Evolutionary conservation across 92 coral and sea anemone species (phyloP).

Genomic region (Paramuricea clavata): DNA sequence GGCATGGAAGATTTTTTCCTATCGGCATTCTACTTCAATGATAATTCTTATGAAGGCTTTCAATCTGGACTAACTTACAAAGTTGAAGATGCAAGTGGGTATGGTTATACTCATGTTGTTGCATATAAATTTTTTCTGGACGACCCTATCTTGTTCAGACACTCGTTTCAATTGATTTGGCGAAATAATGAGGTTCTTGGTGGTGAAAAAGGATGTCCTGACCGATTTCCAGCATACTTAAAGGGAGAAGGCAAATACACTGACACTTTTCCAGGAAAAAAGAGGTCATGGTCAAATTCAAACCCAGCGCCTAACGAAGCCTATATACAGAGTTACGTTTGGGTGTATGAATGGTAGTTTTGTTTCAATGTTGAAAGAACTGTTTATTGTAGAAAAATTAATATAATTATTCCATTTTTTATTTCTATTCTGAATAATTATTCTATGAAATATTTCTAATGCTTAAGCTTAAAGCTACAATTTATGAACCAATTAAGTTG

Average conservation of each 20-base stretch:
- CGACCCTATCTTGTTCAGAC: slow-evolving; percentile 63
- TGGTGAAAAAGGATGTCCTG: slow-evolving; percentile 32
- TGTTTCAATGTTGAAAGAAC: too few relatives aligned
- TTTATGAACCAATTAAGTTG: too few relatives aligned
- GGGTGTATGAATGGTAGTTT: slow-evolving; percentile 46
- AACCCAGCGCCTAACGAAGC: slow-evolving; percentile 22
- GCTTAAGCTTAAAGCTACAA: too few relatives aligned
- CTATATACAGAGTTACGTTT: slow-evolving; percentile 26
- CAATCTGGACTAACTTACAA: slow-evolving; percentile 53
- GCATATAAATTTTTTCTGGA: slow-evolving; percentile 67
- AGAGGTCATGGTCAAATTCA: neutral
- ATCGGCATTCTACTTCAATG: slow-evolving; percentile 63
- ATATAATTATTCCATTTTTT: too few relatives aligned
- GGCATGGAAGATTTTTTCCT: slow-evolving; percentile 71
- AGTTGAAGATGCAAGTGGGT: neutral
- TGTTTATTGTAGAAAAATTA: too few relatives aligned
- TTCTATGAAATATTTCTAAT: too few relatives aligned
- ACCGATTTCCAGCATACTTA: slow-evolving; percentile 8
- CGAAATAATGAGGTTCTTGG: slow-evolving; percentile 32
- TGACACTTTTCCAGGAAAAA: neutral
- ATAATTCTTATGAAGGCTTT: slow-evolving; percentile 7
- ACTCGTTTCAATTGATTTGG: slow-evolving; percentile 59
- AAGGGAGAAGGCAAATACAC: neutral
- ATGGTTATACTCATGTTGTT: neutral
- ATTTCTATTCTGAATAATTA: neutral